phyloP scores from a whole-genome alignment of 1,140 invertebrate genomes.

The Tetramorium alpestre region DNA sequence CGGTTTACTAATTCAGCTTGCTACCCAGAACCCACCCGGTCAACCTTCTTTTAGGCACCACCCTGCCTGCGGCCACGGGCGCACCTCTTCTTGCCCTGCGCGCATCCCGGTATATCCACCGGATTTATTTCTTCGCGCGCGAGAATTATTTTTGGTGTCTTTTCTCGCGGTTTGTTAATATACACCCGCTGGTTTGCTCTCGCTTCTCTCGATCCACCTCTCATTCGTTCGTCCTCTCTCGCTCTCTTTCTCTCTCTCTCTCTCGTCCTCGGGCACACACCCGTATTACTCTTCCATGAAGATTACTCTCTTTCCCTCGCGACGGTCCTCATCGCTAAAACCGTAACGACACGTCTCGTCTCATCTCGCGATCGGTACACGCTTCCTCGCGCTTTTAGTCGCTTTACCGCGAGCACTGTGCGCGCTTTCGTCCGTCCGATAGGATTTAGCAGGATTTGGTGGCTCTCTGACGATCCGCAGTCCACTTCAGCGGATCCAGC shows the following conservation, averaged over 20 bases:
- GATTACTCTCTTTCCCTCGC: slow-evolving; percentile 68
- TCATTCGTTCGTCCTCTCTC: neutral
- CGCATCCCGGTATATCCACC: slow-evolving; percentile 71
- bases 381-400: slow-evolving; percentile 72
- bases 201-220: slow-evolving; percentile 36
- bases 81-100: slow-evolving; percentile 48
- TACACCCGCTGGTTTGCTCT: slow-evolving; percentile 53
- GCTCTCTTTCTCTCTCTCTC: slow-evolving; percentile 32
- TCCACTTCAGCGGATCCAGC: neutral
- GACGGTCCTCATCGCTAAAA: slow-evolving; percentile 60
- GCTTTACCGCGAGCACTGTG: slow-evolving; percentile 73
- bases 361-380: slow-evolving; percentile 73
- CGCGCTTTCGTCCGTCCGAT: slow-evolving; percentile 64
- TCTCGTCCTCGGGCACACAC: neutral
- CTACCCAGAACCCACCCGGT: slow-evolving; percentile 73
- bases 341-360: slow-evolving; percentile 59
- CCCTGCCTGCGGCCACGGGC: slow-evolving; percentile 48
- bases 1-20: slow-evolving; percentile 70
- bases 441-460: neutral
- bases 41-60: slow-evolving; percentile 75
- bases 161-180: slow-evolving; percentile 85
- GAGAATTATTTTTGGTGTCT: slow-evolving; percentile 86
- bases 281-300: slow-evolving; percentile 72
- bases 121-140: slow-evolving; percentile 83
- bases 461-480: neutral